phyloP scores from a whole-genome alignment of 2,113 vertebrate genomes.

The Xenopus tropicalis region UCB_Xtro_10.0 CM004445.2:76747501-76748000 shows the following conservation, averaged over 20 bases:
- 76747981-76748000: slow-evolving; percentile 19
- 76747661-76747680: too few relatives aligned
- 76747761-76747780: background rate
- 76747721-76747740: slow-evolving; percentile 12
- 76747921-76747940: slow-evolving; percentile 24
- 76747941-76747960: slow-evolving; percentile 61
- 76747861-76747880: slow-evolving; percentile 48
- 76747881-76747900: slow-evolving; percentile 42
- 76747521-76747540: too few relatives aligned
- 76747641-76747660: too few relatives aligned
- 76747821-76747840: slow-evolving; percentile 26
- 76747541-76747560: too few relatives aligned
- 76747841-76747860: slow-evolving; percentile 51
- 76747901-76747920: slow-evolving; percentile 30
- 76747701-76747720: slow-evolving; percentile 9
- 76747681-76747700: too few relatives aligned
- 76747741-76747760: background rate
- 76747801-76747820: slow-evolving; percentile 12
- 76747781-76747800: too few relatives aligned
- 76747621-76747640: too few relatives aligned
- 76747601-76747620: too few relatives aligned
- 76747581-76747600: too few relatives aligned
- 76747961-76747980: slow-evolving; percentile 47
- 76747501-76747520: too few relatives aligned
- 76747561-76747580: too few relatives aligned